A percentile compares a stretch with the other conserved stretches of the same genome.
Conservation (phyloP, 2,888 invertebrate species). For the Chelonus formosanus region DNA sequence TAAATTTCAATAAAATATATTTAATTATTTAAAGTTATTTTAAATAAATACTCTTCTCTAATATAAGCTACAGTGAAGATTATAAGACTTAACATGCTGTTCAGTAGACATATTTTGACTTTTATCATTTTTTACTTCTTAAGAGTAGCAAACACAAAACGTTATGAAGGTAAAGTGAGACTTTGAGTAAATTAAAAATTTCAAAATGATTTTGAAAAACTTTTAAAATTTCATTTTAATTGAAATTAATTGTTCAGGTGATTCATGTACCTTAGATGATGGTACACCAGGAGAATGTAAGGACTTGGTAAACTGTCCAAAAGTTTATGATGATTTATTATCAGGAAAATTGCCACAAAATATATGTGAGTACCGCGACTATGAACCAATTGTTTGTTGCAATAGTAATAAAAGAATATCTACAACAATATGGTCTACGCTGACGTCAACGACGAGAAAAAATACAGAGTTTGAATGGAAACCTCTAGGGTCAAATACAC, state of each 20-base stretch:
- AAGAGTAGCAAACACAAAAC: too few species aligned
- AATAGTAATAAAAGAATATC: neutral
- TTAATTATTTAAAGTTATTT: too few species aligned
- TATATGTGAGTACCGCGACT: slow-evolving; percentile 45
- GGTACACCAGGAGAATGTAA: slow-evolving; percentile 46
- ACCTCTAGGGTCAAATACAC: neutral
- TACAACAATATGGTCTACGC: neutral
- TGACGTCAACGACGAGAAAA: slow-evolving; percentile 5
- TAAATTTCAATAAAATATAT: too few species aligned
- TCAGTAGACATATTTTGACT: too few species aligned
- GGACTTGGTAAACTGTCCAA: slow-evolving; percentile 41
- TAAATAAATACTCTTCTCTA: too few species aligned
- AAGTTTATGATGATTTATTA: slow-evolving; percentile 46
- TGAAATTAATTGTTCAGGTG: slow-evolving; percentile 39
- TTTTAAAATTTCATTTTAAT: neutral
- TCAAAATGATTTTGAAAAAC: neutral
- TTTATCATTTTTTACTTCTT: too few species aligned
- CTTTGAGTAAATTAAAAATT: neutral
- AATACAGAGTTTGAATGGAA: too few species aligned
- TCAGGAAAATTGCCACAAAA: slow-evolving; percentile 44
- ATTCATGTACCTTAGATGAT: slow-evolving; percentile 37
- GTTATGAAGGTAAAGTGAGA: neutral
- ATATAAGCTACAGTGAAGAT: too few species aligned
- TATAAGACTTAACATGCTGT: too few species aligned
- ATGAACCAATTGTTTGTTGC: slow-evolving; percentile 55